Percentiles rank a stretch among this genome's conserved stretches.
These are phyloP conservation scores for Miniopterus natalensis DNA, from an alignment of 2,113 vertebrate genomes.

Conservation along the genomic window DNA sequence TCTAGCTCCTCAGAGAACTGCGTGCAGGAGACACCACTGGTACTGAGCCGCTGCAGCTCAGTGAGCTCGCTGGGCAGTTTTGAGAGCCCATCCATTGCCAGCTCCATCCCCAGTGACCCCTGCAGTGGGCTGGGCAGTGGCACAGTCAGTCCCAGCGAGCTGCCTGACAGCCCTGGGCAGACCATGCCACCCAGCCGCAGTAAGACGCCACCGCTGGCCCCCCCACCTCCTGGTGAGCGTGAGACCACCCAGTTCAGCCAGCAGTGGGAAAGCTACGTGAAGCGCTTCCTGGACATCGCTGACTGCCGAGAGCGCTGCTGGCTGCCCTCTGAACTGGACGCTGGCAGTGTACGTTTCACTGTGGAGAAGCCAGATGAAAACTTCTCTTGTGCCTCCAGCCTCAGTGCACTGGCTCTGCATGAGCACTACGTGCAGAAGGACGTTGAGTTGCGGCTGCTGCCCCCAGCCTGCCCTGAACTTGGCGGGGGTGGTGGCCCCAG, in stretches of 20 bases:
- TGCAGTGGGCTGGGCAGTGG: conserved; percentile 98
- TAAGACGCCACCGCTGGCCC: conserved; percentile 93
- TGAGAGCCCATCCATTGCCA: conserved; percentile 96
- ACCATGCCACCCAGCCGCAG: conserved; percentile 99
- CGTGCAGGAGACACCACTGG: conserved; percentile 96
- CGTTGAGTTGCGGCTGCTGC: conserved; percentile 96
- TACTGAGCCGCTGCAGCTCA: conserved; percentile 98
- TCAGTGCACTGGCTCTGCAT: conserved; percentile 96
- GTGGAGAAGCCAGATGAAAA: conserved; percentile 98
- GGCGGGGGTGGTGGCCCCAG: fast-evolving
- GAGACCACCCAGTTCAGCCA: conserved; percentile 92
- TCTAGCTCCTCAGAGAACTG: conserved; percentile 98
- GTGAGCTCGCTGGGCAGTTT: conserved; percentile 98
- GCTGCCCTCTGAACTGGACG: conserved; percentile 94
- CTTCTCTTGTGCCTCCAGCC: conserved; percentile 98
- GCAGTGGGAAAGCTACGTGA: conserved; percentile 97
- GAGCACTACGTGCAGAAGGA: conserved; percentile 98
- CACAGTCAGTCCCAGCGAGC: conserved; percentile 97
- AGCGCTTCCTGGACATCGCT: conserved; percentile 96
- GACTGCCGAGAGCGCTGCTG: conserved; percentile 97
- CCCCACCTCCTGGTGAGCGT: conserved; percentile 84
- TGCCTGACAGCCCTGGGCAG: conserved; percentile 98
- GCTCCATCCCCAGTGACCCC: conserved; percentile 98
- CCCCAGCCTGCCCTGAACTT: conserved; percentile 92
- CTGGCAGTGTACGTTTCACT: conserved; percentile 96